Conservation (phyloP, 2,888 invertebrate genomes). For the Rosalia funebris region DNA sequence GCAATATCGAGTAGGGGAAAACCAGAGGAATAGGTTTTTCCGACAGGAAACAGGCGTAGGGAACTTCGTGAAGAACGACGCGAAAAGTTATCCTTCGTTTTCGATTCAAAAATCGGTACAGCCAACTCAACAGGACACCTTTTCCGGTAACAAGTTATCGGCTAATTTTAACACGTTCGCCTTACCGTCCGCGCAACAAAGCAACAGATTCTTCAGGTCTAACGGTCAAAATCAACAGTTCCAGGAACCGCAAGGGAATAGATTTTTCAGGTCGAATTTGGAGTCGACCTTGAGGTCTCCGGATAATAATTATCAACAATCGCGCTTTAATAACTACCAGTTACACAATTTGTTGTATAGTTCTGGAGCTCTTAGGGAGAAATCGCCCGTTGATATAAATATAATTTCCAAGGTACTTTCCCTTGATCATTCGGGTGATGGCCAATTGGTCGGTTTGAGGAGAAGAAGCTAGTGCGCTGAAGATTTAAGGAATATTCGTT, state of each 20-base stretch:
- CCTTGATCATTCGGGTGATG: constrained; percentile 69
- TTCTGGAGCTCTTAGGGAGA: constrained; percentile 70
- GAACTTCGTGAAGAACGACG: constrained; percentile 51
- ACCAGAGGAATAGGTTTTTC: constrained; percentile 49
- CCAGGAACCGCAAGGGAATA: constrained; percentile 34
- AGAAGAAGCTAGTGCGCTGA: constrained; percentile 19
- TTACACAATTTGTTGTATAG: constrained; percentile 73
- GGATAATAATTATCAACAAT: constrained; percentile 20
- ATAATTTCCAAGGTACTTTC: constrained; percentile 85
- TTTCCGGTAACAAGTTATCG: not conserved
- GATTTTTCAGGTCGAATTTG: constrained; percentile 43
- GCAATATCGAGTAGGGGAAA: constrained; percentile 7
- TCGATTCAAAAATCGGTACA: constrained; percentile 21
- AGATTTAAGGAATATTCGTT: too few species aligned
- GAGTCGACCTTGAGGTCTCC: constrained; percentile 32
- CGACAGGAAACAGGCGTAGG: constrained; percentile 59
- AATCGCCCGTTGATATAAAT: constrained; percentile 77
- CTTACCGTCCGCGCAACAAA: constrained; percentile 9
- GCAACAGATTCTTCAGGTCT: constrained; percentile 53
- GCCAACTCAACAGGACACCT: not conserved
- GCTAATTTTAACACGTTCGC: not conserved
- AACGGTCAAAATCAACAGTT: constrained; percentile 55
- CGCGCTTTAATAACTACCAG: constrained; percentile 61
- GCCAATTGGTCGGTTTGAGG: constrained; percentile 15
- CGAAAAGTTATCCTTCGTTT: constrained; percentile 24